phyloP scores from a whole-genome alignment of 2,113 vertebrate genomes.

The Mungos mungo region DNA sequence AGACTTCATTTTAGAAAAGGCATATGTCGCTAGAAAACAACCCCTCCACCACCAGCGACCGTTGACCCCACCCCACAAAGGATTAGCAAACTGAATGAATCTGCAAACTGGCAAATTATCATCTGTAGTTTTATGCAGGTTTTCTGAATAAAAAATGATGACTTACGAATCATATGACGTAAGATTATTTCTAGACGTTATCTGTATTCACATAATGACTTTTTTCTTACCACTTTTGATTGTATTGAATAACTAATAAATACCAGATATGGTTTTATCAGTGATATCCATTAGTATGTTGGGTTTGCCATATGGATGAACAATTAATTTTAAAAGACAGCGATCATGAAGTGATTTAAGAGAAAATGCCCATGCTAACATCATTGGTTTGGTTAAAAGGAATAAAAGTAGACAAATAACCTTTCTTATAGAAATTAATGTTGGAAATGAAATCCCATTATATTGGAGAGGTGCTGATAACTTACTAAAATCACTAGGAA shows the following conservation, averaged over 20 bases:
- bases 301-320: background rate
- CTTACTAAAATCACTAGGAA: background rate
- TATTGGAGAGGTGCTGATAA: background rate
- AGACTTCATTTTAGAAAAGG: background rate
- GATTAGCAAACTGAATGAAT: background rate
- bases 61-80: accelerated
- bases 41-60: background rate
- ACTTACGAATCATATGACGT: background rate
- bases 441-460: conserved; percentile 14
- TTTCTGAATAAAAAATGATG: background rate
- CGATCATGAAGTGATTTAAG: background rate
- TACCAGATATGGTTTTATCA: background rate
- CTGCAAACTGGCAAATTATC: background rate
- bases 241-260: background rate
- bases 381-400: background rate
- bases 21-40: background rate
- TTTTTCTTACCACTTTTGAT: background rate
- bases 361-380: background rate
- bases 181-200: background rate
- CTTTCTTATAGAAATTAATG: conserved; percentile 27
- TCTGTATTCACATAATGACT: background rate
- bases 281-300: background rate
- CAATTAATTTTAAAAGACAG: background rate
- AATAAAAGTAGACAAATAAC: background rate
- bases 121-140: background rate